Percentiles rank a stretch among this genome's conserved stretches.
These are phyloP conservation scores for Epinotia bilunana DNA, from an alignment of 2,888 invertebrate genomes.

Conservation along the genomic window DNA sequence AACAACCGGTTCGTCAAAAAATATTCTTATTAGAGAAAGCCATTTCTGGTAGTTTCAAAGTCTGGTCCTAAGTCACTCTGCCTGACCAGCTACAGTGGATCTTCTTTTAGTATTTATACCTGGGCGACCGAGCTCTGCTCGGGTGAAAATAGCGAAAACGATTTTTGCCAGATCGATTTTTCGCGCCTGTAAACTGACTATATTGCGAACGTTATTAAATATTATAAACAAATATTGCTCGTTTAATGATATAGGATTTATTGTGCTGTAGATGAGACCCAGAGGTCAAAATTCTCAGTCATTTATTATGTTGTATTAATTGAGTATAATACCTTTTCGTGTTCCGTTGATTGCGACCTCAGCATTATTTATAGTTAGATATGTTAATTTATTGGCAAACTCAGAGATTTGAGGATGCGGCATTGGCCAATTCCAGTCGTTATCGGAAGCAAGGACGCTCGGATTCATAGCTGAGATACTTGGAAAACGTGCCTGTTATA, in stretches of 20 bases:
- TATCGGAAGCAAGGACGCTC: conserved; percentile 56
- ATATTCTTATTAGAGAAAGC: too few relatives aligned
- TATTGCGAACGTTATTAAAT: too few relatives aligned
- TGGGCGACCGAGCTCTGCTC: too few relatives aligned
- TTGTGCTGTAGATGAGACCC: not conserved
- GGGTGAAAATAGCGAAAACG: too few relatives aligned
- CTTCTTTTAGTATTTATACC: too few relatives aligned
- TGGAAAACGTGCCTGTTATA: conserved; percentile 34
- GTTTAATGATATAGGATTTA: too few relatives aligned
- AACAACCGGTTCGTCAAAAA: not conserved
- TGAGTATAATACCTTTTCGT: conserved; percentile 35
- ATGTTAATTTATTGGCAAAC: conserved; percentile 44
- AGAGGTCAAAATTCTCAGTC: conserved; percentile 27
- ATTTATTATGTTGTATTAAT: conserved; percentile 37
- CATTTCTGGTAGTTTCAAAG: too few relatives aligned
- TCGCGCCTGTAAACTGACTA: too few relatives aligned
- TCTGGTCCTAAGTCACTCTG: too few relatives aligned
- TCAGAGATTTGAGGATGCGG: conserved; percentile 47
- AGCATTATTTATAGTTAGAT: conserved; percentile 42
- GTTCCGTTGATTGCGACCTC: conserved; percentile 47
- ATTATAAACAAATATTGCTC: too few relatives aligned
- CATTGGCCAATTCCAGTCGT: conserved; percentile 49
- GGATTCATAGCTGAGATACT: conserved; percentile 44
- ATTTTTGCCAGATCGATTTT: too few relatives aligned
- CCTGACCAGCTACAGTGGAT: too few relatives aligned